A percentile compares a stretch with the other conserved stretches of the same genome.
These are phyloP conservation scores for Pseudomyrmex concolor DNA, from an alignment of 1,140 invertebrate species.

Conservation along the genomic window DNA sequence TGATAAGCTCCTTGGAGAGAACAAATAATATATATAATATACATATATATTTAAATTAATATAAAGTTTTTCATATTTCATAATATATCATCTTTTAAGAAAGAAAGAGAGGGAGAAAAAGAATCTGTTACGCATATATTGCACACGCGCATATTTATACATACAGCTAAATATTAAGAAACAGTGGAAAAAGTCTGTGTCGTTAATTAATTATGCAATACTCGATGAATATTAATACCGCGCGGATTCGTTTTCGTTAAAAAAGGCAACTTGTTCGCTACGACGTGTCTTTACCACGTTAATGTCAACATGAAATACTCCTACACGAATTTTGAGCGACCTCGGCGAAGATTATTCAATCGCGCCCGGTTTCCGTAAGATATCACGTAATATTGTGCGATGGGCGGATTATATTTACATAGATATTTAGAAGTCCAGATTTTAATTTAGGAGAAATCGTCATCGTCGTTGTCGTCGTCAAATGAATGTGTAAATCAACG, in stretches of 20 bases:
- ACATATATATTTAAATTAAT: too few species aligned
- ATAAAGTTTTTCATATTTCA: too few species aligned
- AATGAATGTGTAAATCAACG: slow-evolving; percentile 1
- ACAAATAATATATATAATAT: too few species aligned
- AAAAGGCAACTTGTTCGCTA: slow-evolving; percentile 3
- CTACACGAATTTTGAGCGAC: not conserved
- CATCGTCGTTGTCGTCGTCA: not conserved
- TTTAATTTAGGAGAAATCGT: not conserved
- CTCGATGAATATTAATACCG: too few species aligned
- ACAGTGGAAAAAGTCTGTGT: too few species aligned
- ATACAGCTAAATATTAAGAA: too few species aligned
- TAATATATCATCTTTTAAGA: too few species aligned
- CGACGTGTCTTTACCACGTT: not conserved
- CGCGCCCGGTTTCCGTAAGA: not conserved
- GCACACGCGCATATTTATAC: too few species aligned
- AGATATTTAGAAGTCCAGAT: not conserved
- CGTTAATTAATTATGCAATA: too few species aligned
- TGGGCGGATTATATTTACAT: not conserved
- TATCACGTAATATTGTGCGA: slow-evolving; percentile 12
- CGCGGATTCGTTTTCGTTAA: not conserved
- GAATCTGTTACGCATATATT: too few species aligned
- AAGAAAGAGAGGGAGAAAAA: too few species aligned
- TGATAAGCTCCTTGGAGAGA: too few species aligned
- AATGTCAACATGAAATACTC: slow-evolving; percentile 34
- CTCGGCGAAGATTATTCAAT: not conserved